These are phyloP conservation scores for Podarcis cretensis DNA, from an alignment of 2,113 vertebrate species.

Conservation along the genomic window DNA sequence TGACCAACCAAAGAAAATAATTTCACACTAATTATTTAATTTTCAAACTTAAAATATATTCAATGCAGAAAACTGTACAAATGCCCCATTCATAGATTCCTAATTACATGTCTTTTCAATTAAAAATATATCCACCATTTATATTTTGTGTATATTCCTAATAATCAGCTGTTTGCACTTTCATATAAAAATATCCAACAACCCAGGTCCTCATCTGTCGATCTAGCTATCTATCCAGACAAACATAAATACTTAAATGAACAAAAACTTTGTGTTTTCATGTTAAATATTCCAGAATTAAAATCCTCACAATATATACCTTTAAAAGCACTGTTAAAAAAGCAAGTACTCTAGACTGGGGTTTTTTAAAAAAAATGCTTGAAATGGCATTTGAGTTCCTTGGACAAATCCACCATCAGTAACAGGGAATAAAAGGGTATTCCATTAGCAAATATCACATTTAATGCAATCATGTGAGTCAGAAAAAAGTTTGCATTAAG, in stretches of 20 bases:
- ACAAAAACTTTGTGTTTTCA: conserved; percentile 23
- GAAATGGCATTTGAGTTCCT: conserved; percentile 40
- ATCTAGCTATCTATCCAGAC: conserved; percentile 13
- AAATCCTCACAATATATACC: conserved; percentile 7
- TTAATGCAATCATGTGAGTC: background rate
- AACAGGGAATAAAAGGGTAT: background rate
- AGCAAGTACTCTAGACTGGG: conserved; percentile 50
- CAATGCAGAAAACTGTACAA: conserved; percentile 38
- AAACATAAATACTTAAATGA: conserved; percentile 42
- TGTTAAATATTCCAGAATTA: conserved; percentile 22
- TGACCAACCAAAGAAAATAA: background rate
- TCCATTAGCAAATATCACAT: background rate
- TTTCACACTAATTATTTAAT: conserved; percentile 53
- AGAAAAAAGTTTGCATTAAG: background rate
- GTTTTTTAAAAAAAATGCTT: background rate
- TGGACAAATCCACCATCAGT: background rate
- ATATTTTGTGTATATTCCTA: conserved; percentile 18
- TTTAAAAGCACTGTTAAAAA: conserved; percentile 48
- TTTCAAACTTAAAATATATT: conserved; percentile 29
- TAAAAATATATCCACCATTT: conserved; percentile 33
- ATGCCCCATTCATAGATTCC: conserved; percentile 26
- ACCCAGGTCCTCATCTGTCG: background rate
- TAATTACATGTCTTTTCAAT: conserved; percentile 27
- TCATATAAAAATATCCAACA: background rate
- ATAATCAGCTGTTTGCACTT: conserved; percentile 20